These are phyloP conservation scores for Deroptyus accipitrinus DNA, from an alignment of 2,113 vertebrate genomes.

Conservation along the genomic window DNA sequence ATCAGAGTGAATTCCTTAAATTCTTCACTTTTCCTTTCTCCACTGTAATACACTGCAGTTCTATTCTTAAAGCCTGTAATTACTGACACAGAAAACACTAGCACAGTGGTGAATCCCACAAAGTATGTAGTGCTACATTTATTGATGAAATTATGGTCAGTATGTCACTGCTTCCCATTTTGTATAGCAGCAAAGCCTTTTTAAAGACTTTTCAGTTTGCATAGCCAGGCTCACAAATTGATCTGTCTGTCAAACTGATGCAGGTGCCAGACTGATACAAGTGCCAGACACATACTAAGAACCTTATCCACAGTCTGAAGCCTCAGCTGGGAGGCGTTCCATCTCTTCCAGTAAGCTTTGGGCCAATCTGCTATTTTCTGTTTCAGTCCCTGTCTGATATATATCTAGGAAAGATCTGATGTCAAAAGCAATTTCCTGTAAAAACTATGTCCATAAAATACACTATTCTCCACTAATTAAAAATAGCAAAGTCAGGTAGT, in stretches of 20 bases:
- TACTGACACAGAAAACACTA: neutral
- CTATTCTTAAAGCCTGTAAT: neutral
- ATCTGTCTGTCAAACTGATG: constrained; percentile 44
- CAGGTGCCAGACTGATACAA: constrained; percentile 46
- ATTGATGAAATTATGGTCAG: neutral
- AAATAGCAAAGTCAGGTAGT: neutral
- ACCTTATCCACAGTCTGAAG: constrained; percentile 23
- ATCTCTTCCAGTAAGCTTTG: neutral
- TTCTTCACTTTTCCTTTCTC: neutral
- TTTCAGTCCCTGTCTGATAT: neutral
- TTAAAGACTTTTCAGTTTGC: constrained; percentile 30
- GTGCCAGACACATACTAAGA: constrained; percentile 33
- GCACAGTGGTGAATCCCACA: neutral
- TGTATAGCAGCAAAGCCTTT: neutral
- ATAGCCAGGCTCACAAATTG: constrained; percentile 40
- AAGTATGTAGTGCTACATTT: neutral
- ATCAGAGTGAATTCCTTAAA: neutral
- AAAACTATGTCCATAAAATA: neutral
- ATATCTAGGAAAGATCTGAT: neutral
- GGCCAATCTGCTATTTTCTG: neutral
- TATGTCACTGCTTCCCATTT: neutral
- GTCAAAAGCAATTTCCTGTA: neutral
- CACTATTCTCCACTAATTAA: neutral
- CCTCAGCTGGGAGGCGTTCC: constrained; percentile 6
- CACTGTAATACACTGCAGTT: neutral